A percentile compares a stretch with the other conserved stretches of the same genome.
phyloP scores from a whole-genome alignment of 2,797 vertebrate genomes.

The Aythya fuligula region DNA sequence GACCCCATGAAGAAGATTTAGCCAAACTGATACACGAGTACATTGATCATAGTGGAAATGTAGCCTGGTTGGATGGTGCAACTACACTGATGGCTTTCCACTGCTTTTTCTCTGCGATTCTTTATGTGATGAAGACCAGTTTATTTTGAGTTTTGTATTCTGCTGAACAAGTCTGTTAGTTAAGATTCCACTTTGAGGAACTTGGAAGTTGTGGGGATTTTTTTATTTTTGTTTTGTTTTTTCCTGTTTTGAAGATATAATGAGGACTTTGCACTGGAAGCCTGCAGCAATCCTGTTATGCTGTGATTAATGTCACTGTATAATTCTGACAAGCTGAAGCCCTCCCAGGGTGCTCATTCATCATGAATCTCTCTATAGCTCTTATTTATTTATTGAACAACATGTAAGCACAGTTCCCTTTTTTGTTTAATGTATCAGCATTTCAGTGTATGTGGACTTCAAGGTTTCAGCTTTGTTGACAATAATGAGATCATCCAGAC shows the following conservation, averaged over 20 bases:
- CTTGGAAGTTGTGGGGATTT: conserved; percentile 40
- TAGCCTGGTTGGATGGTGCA: not conserved
- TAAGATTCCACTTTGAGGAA: not conserved
- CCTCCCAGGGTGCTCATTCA: conserved; percentile 57
- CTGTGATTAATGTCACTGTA: conserved; percentile 75
- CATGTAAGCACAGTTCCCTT: conserved; percentile 72
- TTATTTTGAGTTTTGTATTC: conserved; percentile 33
- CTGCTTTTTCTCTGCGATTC: not conserved
- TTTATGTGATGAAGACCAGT: not conserved
- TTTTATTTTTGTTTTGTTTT: conserved; percentile 14
- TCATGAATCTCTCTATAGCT: conserved; percentile 53
- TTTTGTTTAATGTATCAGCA: conserved; percentile 76
- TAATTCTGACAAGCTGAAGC: conserved; percentile 57
- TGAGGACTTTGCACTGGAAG: conserved; percentile 68
- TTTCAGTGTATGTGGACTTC: conserved; percentile 75
- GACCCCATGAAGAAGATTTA: not conserved
- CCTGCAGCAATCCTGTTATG: conserved; percentile 62
- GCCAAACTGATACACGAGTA: not conserved
- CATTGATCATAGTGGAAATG: not conserved
- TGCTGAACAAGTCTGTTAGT: not conserved
- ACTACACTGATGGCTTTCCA: not conserved
- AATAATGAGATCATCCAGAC: conserved; percentile 83
- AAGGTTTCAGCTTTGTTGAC: conserved; percentile 80
- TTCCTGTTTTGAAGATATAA: conserved; percentile 67
- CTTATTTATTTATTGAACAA: conserved; percentile 81